These are phyloP conservation scores for Prionailurus bengalensis DNA, from an alignment of 2,113 vertebrate genomes.

Conservation along the genomic window DNA sequence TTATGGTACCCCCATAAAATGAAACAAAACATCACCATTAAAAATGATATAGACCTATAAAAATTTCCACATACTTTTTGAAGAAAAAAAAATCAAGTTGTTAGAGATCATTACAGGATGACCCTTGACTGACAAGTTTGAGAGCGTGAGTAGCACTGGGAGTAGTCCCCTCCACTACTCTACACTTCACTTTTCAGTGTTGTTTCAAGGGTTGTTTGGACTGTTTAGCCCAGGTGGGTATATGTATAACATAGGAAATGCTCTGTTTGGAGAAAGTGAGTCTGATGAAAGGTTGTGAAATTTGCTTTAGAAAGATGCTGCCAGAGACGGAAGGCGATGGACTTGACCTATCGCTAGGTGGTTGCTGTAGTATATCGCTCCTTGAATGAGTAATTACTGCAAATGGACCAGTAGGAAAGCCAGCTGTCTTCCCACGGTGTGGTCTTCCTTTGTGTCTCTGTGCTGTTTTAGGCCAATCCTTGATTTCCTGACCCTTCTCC, in stretches of 20 bases:
- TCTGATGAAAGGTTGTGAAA: not conserved
- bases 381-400: not conserved
- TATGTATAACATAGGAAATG: not conserved
- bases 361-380: not conserved
- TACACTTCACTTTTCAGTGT: not conserved
- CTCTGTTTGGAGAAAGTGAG: not conserved
- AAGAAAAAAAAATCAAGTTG: not conserved
- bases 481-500: not conserved
- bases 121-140: not conserved
- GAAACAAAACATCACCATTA: not conserved
- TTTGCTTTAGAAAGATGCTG: not conserved
- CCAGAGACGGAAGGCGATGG: not conserved
- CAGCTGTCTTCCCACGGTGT: not conserved
- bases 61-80: not conserved
- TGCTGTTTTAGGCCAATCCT: not conserved
- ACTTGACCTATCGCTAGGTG: not conserved
- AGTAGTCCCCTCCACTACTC: not conserved
- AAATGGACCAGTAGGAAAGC: not conserved
- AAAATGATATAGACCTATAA: not conserved
- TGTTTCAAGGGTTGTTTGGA: not conserved
- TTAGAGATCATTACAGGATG: not conserved
- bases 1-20: not conserved
- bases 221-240: not conserved
- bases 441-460: not conserved
- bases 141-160: not conserved